These are phyloP conservation scores for Tenebrosternarchus preto DNA, from an alignment of 2,113 vertebrate genomes.

Conservation along the genomic window DNA sequence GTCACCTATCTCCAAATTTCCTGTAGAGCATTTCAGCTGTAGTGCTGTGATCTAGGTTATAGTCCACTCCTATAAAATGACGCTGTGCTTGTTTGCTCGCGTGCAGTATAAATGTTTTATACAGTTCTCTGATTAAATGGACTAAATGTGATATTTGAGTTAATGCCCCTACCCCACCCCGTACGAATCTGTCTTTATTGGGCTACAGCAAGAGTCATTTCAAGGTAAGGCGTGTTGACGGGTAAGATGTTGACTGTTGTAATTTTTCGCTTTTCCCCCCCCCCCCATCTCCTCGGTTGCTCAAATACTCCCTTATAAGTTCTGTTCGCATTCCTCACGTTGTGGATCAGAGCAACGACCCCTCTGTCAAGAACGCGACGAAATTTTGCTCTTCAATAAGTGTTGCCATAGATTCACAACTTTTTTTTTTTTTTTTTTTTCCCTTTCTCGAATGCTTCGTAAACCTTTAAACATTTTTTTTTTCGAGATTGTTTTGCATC, in stretches of 20 bases:
- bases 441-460: constrained; percentile 16
- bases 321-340: background rate
- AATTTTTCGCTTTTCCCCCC: background rate
- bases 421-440: constrained; percentile 36
- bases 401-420: constrained; percentile 43
- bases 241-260: background rate
- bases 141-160: too few species aligned
- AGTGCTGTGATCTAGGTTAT: background rate
- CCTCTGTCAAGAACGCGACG: background rate
- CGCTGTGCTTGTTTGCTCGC: too few species aligned
- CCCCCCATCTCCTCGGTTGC: background rate
- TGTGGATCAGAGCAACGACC: constrained; percentile 2
- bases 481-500: constrained; percentile 52
- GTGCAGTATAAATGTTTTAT: constrained; percentile 1
- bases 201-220: background rate
- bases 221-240: constrained; percentile 28
- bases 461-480: constrained; percentile 23
- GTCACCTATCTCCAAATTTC: background rate
- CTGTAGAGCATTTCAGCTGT: background rate
- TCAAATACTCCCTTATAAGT: background rate
- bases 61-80: too few species aligned
- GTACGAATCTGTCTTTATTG: background rate
- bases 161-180: too few species aligned
- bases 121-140: too few species aligned
- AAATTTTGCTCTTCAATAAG: constrained; percentile 25